Evolutionary conservation across 2,113 vertebrate species (phyloP).

Genomic region (Tyrannus savana): DNA sequence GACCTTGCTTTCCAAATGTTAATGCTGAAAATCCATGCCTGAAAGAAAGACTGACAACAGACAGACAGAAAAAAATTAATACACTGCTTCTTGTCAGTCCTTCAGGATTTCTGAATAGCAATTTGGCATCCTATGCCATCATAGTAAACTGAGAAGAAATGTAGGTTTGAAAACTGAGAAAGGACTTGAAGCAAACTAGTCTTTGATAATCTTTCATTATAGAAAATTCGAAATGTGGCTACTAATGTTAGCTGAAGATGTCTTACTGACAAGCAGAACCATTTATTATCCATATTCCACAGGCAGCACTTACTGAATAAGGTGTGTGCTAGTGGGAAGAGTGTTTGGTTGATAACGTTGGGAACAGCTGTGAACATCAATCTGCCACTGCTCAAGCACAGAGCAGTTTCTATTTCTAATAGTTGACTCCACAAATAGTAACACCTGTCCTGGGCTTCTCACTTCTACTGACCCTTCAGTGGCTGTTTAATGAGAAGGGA

Average conservation of each 20-base stretch:
- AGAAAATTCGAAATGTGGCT: slow-evolving; percentile 44
- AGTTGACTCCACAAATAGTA: slow-evolving; percentile 32
- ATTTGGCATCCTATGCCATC: slow-evolving; percentile 2
- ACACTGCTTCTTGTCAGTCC: slow-evolving; percentile 24
- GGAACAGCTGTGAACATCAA: slow-evolving; percentile 64
- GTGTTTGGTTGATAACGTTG: slow-evolving; percentile 11
- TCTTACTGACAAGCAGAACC: slow-evolving; percentile 41
- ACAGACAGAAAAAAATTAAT: slow-evolving; percentile 40
- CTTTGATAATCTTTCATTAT: slow-evolving; percentile 50
- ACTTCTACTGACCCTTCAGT: slow-evolving; percentile 32
- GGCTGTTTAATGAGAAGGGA: slow-evolving; percentile 28
- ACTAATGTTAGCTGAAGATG: slow-evolving; percentile 44
- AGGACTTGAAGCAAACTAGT: slow-evolving; percentile 49
- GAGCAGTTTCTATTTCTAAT: slow-evolving; percentile 51
- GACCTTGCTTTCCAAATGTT: slow-evolving; percentile 44
- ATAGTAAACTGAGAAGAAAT: slow-evolving; percentile 15
- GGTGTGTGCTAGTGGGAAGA: background rate
- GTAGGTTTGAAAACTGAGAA: slow-evolving; percentile 44
- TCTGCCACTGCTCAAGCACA: slow-evolving; percentile 7
- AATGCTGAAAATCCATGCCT: slow-evolving; percentile 23
- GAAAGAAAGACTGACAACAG: slow-evolving; percentile 59
- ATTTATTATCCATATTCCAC: slow-evolving; percentile 51
- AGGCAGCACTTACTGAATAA: slow-evolving; percentile 30
- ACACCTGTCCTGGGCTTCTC: slow-evolving; percentile 65
- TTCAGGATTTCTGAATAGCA: slow-evolving; percentile 15